Percentiles rank a stretch among this genome's conserved stretches.
Conservation (phyloP, 1,140 invertebrate species). For the Hormaphis cornu region DNA sequence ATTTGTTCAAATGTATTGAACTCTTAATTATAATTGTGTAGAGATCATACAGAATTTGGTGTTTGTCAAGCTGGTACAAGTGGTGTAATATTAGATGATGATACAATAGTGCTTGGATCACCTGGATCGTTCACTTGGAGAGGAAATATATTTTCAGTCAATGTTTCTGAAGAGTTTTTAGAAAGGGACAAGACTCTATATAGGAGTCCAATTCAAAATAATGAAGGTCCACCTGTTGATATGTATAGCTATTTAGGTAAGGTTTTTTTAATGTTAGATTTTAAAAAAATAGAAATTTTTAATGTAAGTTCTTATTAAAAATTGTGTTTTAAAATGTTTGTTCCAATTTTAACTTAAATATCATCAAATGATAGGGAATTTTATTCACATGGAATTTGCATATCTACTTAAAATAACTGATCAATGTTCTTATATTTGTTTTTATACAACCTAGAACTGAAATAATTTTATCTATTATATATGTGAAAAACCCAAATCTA, state of each 20-base stretch:
- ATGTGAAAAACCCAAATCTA: no score
- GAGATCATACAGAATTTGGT: conserved; percentile 54
- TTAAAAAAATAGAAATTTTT: conserved; percentile 1
- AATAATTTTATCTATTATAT: no score
- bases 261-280: conserved; percentile 35
- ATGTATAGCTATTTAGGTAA: conserved; percentile 83
- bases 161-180: conserved; percentile 63
- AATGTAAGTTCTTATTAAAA: no score
- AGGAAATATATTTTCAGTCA: conserved; percentile 73
- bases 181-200: conserved; percentile 68
- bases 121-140: conserved; percentile 82
- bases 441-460: no score
- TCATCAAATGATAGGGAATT: no score
- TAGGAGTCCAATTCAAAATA: conserved; percentile 56
- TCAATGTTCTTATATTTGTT: no score
- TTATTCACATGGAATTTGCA: no score
- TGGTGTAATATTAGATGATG: conserved; percentile 64
- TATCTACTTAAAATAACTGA: no score
- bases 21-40: background rate
- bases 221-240: conserved; percentile 58
- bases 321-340: no score
- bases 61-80: conserved; percentile 90
- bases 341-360: no score
- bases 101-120: conserved; percentile 70
- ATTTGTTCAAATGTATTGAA: background rate